Percentiles rank a stretch among this genome's conserved stretches.
Evolutionary conservation across 2,797 vertebrate species (phyloP).

Genomic region (Triplophysa yarkandensis): DNA sequence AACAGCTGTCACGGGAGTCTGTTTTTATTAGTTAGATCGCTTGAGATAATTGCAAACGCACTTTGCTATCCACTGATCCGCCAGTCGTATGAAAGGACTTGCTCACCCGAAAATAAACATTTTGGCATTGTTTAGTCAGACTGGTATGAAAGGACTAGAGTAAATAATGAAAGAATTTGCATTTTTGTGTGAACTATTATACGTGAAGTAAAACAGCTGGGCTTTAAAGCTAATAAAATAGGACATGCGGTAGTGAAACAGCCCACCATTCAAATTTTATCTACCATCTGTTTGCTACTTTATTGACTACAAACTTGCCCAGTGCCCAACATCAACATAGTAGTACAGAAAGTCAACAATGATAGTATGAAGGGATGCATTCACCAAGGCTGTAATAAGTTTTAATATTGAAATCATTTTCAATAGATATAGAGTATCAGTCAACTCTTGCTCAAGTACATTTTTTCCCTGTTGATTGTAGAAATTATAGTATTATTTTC

Average conservation of each 20-base stretch:
- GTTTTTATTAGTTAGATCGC: constrained; percentile 1
- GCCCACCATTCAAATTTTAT: constrained; percentile 11
- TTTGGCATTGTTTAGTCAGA: background rate
- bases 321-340: background rate
- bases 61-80: background rate
- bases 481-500: too few species aligned
- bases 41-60: background rate
- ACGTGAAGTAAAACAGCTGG: constrained; percentile 15
- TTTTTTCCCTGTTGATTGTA: too few species aligned
- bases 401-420: background rate
- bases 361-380: background rate
- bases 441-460: too few species aligned
- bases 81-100: background rate
- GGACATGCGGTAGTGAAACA: background rate
- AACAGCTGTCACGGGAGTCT: constrained; percentile 11
- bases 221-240: background rate
- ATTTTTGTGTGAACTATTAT: background rate
- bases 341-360: background rate
- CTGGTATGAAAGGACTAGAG: background rate
- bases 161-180: background rate
- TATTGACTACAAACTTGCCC: constrained; percentile 21
- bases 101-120: background rate
- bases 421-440: too few species aligned
- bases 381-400: background rate
- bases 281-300: constrained; percentile 30